Percentiles rank a stretch among this genome's conserved stretches.
These are phyloP conservation scores for Stratiolaelaps scimitus DNA, from an alignment of 1,140 invertebrate species.

Conservation along the genomic window DNA sequence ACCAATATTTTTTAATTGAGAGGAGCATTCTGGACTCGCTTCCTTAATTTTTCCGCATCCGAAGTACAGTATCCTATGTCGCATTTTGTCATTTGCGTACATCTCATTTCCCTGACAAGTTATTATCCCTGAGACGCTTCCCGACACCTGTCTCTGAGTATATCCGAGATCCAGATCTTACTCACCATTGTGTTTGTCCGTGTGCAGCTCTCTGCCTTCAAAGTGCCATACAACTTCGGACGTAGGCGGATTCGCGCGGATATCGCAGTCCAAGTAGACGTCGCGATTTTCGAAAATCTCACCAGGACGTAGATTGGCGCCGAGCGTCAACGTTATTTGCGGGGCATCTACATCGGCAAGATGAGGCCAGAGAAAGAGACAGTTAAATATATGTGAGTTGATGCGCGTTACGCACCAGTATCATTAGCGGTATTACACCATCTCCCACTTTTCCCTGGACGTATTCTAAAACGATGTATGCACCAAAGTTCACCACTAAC, in stretches of 20 bases:
- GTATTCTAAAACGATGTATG: too few relatives aligned
- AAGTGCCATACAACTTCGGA: slow-evolving; percentile 33
- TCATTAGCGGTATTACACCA: too few relatives aligned
- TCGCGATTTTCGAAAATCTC: slow-evolving; percentile 47
- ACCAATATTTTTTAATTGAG: too few relatives aligned
- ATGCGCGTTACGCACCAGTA: too few relatives aligned
- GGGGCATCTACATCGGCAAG: slow-evolving; percentile 34
- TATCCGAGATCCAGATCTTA: slow-evolving; percentile 28
- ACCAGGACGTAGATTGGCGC: slow-evolving; percentile 36
- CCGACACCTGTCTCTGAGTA: slow-evolving; percentile 30
- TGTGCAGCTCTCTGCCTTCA: slow-evolving; percentile 34
- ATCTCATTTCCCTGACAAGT: too few relatives aligned
- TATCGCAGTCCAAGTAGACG: slow-evolving; percentile 47
- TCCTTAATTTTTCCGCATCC: too few relatives aligned
- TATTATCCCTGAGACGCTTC: slow-evolving; percentile 25
- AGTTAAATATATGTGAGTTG: too few relatives aligned
- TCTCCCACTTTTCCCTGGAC: too few relatives aligned
- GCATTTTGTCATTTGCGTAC: too few relatives aligned
- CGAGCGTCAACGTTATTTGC: slow-evolving; percentile 35
- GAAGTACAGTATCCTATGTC: too few relatives aligned
- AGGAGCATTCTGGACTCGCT: too few relatives aligned
- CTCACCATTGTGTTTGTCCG: slow-evolving; percentile 43
- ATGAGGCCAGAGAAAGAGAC: not conserved
- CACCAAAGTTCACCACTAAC: too few relatives aligned
- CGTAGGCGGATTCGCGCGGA: slow-evolving; percentile 45